Evolutionary conservation across 92 coral and sea anemone genomes (phyloP).

Genomic region (Porites rus): DNA sequence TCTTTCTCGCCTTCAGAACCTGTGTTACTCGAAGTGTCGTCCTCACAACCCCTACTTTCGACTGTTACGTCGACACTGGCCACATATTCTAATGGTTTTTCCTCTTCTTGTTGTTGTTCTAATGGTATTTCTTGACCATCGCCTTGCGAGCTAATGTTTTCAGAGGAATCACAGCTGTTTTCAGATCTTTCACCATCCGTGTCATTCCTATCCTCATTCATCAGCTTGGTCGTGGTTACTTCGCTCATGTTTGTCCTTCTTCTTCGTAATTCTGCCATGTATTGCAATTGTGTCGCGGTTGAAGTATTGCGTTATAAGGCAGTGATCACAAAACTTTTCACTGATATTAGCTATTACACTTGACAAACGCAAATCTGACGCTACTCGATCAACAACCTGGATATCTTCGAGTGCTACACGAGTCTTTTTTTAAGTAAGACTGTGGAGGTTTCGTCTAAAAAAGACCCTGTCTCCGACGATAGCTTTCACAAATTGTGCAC

Average conservation of each 20-base stretch:
- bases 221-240: not conserved
- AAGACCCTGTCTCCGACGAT: not conserved
- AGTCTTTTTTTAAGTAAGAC: not conserved
- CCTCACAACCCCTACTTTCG: slow-evolving; percentile 9
- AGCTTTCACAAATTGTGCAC: not conserved
- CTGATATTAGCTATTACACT: not conserved
- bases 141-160: not conserved
- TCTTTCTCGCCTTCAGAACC: slow-evolving; percentile 3
- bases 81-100: slow-evolving; percentile 13
- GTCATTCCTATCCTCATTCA: not conserved
- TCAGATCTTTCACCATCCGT: slow-evolving; percentile 5
- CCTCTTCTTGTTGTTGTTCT: slow-evolving; percentile 8
- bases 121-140: slow-evolving; percentile 1
- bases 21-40: not conserved
- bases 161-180: not conserved
- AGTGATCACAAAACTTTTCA: not conserved
- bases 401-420: not conserved
- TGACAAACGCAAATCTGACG: not conserved
- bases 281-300: not conserved
- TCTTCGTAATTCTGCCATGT: slow-evolving; percentile 46
- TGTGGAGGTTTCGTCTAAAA: not conserved
- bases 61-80: slow-evolving; percentile 38
- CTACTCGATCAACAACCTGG: not conserved
- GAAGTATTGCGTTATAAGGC: not conserved
- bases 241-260: slow-evolving; percentile 47